Evolutionary conservation across 2,888 invertebrate species (phyloP), one percentile per base, ranked within the genome.

Genomic region (Drosophila flavopinicola): DNA sequence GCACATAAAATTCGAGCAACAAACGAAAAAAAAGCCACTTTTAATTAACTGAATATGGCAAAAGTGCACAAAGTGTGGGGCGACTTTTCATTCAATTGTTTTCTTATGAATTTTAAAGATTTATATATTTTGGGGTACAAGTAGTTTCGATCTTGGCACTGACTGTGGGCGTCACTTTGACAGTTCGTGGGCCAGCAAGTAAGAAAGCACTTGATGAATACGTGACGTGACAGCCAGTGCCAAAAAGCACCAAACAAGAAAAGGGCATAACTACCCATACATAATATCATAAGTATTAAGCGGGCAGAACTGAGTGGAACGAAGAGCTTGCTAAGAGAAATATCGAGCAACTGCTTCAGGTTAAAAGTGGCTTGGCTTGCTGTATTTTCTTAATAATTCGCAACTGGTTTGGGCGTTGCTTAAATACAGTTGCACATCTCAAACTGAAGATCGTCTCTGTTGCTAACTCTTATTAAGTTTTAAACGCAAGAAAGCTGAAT

Each of bases 41-140:
- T 87, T 79, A 79, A 87, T 79, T 79, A 82, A 87, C 87, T 65
- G 60, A 83, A 78, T 71, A 72, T 77, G 72, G 72, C 20, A 38
- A 64, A 54, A 52, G 56, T 56, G 29, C 30, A 56, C 30, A 65
- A 20, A 53, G 60, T 84, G 80, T 82, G 66, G 63, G 61, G 47
- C 32, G 25, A 32, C n/a, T 38, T 61, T 52, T 17, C 7, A 45
- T 45, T 35, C 51, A 17, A 69, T 58, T 38, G 42, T 30, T 60
- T 42, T 51, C 17, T 20, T 51, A 45, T 39, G 48, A 47, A 44
- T 41, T 45, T 57, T 35, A 6, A 29, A 49, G 53, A 59, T 78
- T 82, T 59, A 29, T 66, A 71, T 66, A 17, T 25, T 0, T 38
- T 42, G 29, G 15, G 37, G 41, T 27, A 23, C 11, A 38, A 39